Evolutionary conservation across 2,797 vertebrate genomes (phyloP), one percentile per base, ranked within the genome.

Genomic region (Steatocranus sp.): DNA sequence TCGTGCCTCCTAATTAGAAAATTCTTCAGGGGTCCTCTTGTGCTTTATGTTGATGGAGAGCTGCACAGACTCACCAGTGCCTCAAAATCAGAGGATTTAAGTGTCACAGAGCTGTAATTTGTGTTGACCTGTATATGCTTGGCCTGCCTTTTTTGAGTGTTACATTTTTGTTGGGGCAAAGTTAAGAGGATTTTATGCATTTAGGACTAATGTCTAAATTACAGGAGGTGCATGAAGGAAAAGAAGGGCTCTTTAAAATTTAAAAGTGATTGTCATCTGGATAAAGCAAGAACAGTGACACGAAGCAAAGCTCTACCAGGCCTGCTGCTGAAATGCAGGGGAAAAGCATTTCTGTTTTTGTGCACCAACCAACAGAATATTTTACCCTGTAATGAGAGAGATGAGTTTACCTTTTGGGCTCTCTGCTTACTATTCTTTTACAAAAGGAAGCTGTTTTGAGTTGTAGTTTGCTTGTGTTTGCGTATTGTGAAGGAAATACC

Each of bases 1-100:
- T 87, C 75, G 27, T 25, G 56, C 68, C 14, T 5, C 61, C 77
- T 94, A 88, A 93, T 93, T 93, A 87, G 91, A 88, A 90, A 89
- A 90, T 79, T 92, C 84, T 76, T 77, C 88, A 88, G 88, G 82
- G 80, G 48, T 83, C 63, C 76, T 83, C 79, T 83, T 38, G 23
- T 76, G 78, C 53, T 80, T 68, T 75, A 76, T 80, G 79, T 63
- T 70, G 80, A 86, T 54, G 80, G 86, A 87, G 78, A 87, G 86
- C 78, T 76, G 63, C 80, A 76, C 8, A 3, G 80, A 78, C 30
- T 77, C 68, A 77, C 23, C 41, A 5, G 30, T 43, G 87, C 76
- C 80, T 86, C 49, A 84, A 83, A 85, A 79, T 73, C 81, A 46
- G 76, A 36, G 34, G 75, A 48, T 73, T 86, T 79, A 76, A 74